These are phyloP conservation scores for Hydrophis major DNA, from an alignment of 2,797 vertebrate species.

Conservation along the genomic window DNA sequence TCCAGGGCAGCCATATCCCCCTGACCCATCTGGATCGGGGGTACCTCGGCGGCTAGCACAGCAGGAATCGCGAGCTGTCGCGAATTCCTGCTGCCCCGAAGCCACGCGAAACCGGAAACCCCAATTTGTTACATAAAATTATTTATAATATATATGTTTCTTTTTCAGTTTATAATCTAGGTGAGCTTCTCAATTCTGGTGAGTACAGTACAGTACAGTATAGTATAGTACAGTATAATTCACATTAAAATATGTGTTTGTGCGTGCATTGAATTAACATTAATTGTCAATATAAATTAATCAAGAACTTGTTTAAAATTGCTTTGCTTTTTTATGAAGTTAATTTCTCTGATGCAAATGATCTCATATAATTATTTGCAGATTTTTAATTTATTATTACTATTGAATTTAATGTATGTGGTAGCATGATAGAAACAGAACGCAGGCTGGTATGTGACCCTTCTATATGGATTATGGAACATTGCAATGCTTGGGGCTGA, in stretches of 20 bases:
- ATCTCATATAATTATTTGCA: not conserved
- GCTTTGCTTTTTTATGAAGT: not conserved
- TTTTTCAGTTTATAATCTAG: not conserved
- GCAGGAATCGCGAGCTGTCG: too few relatives aligned
- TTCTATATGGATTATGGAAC: not conserved
- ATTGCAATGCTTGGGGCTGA: not conserved
- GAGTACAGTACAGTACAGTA: too few relatives aligned
- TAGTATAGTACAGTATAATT: not conserved
- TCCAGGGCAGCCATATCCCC: too few relatives aligned
- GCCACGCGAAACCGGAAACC: too few relatives aligned
- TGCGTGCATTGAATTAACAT: not conserved
- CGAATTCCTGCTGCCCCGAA: too few relatives aligned
- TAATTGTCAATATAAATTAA: not conserved
- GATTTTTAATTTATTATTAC: not conserved
- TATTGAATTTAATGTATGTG: not conserved
- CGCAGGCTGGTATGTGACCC: not conserved
- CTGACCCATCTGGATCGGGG: too few relatives aligned
- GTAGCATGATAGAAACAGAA: not conserved
- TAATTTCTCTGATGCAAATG: not conserved
- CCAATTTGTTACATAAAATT: not conserved
- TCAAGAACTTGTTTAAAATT: not conserved
- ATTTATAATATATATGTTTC: not conserved
- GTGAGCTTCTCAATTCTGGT: not conserved
- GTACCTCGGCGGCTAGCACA: too few relatives aligned
- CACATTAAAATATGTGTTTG: not conserved